phyloP scores from a whole-genome alignment of 37 sponge, comb jelly and placozoan species.

The Aplysina aerophoba region DNA sequence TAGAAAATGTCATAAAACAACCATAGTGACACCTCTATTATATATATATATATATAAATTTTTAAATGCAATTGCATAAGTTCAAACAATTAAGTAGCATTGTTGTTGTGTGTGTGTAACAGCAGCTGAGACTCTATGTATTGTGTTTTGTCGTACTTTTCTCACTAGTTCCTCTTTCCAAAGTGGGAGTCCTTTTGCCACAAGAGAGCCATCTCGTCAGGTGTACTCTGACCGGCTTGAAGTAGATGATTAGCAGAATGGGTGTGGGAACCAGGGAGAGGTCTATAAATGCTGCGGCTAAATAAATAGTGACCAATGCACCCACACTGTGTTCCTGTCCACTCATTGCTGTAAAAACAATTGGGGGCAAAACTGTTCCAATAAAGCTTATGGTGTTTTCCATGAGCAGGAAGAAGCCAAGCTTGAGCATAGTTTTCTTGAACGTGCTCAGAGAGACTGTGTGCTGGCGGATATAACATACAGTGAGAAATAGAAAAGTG shows the following conservation, averaged over 20 bases:
- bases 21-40: too few species aligned
- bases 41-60: too few species aligned
- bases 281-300: not conserved
- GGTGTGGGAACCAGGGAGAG: conserved; percentile 8
- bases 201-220: not conserved
- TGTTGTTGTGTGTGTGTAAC: too few species aligned
- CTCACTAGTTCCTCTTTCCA: too few species aligned
- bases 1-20: too few species aligned
- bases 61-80: too few species aligned
- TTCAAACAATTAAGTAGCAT: too few species aligned
- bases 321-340: too few species aligned
- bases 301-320: not conserved
- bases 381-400: conserved; percentile 1
- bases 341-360: too few species aligned
- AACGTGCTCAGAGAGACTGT: not conserved
- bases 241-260: conserved; percentile 12
- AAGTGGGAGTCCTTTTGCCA: not conserved
- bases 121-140: too few species aligned
- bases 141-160: too few species aligned
- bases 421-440: not conserved
- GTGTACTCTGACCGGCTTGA: not conserved
- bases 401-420: not conserved
- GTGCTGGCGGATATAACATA: not conserved
- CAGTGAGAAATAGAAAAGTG: not conserved
- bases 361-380: not conserved